phyloP scores from a whole-genome alignment of 2,797 vertebrate species.

The Ammospiza maritima region DNA sequence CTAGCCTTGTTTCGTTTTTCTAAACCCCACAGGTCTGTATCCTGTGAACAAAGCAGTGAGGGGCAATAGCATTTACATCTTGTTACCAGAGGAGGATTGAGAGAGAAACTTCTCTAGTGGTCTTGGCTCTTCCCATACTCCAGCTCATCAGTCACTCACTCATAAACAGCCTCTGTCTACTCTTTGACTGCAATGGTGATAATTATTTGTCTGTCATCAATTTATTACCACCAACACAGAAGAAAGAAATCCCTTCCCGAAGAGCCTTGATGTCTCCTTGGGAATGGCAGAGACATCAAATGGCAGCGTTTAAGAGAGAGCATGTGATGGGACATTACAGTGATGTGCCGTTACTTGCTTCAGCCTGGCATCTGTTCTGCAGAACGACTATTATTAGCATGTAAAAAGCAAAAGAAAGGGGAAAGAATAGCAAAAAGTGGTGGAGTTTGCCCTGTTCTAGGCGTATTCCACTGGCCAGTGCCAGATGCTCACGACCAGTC shows the following conservation, averaged over 20 bases:
- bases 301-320: neutral
- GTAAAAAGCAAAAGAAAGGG: neutral
- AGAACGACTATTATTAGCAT: rapidly evolving
- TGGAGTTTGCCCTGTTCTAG: neutral
- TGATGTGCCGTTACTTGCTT: neutral
- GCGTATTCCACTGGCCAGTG: neutral
- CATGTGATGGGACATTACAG: rapidly evolving
- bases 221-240: neutral
- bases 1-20: neutral
- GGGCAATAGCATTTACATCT: neutral
- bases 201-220: neutral
- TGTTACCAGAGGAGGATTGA: neutral
- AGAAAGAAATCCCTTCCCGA: neutral
- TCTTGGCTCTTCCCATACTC: neutral
- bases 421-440: neutral
- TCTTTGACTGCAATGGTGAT: neutral
- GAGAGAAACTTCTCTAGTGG: neutral
- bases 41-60: neutral
- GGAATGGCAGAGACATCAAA: neutral
- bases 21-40: neutral
- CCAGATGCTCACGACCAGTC: rapidly evolving
- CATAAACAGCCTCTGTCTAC: neutral
- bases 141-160: neutral
- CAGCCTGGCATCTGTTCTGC: neutral
- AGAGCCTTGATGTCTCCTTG: neutral